A percentile compares a stretch with the other conserved stretches of the same genome.
Conservation (phyloP, 2,888 invertebrate genomes). For the Pecten maximus region DNA sequence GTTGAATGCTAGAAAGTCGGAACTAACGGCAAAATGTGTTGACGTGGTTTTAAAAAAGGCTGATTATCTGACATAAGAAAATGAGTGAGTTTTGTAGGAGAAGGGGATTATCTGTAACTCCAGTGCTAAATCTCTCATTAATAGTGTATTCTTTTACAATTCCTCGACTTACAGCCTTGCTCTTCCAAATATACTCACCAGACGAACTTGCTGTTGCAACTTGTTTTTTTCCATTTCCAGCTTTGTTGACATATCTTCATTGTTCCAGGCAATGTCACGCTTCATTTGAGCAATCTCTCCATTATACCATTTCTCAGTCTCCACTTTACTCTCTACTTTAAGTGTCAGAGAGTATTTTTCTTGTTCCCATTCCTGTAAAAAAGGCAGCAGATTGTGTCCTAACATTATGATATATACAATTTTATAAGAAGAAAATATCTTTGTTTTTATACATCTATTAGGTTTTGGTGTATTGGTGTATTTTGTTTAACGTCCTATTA, state of each 20-base stretch:
- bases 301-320: slow-evolving; percentile 50
- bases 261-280: slow-evolving; percentile 26
- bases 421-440: no score
- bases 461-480: no score
- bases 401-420: neutral
- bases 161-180: neutral
- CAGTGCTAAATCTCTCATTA: no score
- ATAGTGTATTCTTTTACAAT: no score
- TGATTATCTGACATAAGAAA: no score
- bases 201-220: neutral
- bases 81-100: no score
- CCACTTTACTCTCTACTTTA: slow-evolving; percentile 39
- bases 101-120: no score
- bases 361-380: slow-evolving; percentile 51
- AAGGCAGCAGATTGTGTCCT: neutral
- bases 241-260: neutral
- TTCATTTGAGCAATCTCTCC: slow-evolving; percentile 47
- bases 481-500: no score
- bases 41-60: no score
- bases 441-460: no score
- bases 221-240: neutral
- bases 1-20: no score
- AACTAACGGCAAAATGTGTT: no score
- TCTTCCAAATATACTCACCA: neutral
- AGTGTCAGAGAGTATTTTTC: slow-evolving; percentile 47